Evolutionary conservation across 2,888 invertebrate species (phyloP).

Genomic region (Cheilosia vulpina): DNA sequence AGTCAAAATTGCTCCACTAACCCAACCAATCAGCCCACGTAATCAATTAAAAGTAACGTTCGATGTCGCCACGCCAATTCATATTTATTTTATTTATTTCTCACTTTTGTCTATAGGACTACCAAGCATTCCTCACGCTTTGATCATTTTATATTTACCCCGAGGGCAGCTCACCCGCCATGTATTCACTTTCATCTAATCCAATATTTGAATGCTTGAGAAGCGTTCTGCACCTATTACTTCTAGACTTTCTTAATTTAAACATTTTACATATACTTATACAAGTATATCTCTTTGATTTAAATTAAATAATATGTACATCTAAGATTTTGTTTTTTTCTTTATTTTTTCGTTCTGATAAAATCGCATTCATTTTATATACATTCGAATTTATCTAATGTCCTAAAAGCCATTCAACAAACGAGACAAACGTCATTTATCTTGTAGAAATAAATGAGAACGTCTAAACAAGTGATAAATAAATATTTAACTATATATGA

Average conservation of each 20-base stretch:
- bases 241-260: conserved; percentile 56
- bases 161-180: conserved; percentile 65
- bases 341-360: conserved; percentile 52
- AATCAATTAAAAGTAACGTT: too few relatives aligned
- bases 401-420: conserved; percentile 57
- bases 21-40: background rate
- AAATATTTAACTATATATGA: conserved; percentile 60
- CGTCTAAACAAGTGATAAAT: conserved; percentile 63
- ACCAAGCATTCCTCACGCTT: conserved; percentile 55
- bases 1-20: background rate
- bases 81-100: background rate
- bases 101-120: conserved; percentile 43
- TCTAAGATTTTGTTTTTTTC: conserved; percentile 9
- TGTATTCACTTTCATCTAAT: conserved; percentile 50
- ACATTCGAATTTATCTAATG: conserved; percentile 66
- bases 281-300: conserved; percentile 14
- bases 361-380: conserved; percentile 56
- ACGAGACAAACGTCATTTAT: conserved; percentile 55
- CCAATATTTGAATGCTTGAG: conserved; percentile 26
- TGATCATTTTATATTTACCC: conserved; percentile 49
- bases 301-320: conserved; percentile 6
- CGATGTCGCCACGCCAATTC: background rate
- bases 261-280: conserved; percentile 8
- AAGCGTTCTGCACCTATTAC: conserved; percentile 55
- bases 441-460: conserved; percentile 45